Base-by-base conservation (phyloP, 1,140 invertebrate species). In the Tetramorium simillimum region DNA sequence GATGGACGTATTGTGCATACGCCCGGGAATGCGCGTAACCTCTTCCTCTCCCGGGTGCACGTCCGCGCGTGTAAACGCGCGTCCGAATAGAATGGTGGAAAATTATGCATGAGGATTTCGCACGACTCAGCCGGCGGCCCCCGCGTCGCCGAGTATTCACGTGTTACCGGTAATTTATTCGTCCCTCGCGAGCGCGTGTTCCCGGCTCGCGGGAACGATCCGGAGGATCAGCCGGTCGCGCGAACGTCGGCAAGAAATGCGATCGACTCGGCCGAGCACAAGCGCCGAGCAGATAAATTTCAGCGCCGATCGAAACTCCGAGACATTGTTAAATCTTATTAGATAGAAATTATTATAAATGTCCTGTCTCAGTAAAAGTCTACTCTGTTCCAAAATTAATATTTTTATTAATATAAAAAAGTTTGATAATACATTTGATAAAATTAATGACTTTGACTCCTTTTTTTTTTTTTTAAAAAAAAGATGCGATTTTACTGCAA, bases 71-170 rank as follows among this genome's bases (percentile, higher is more conserved):
- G 65, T 86, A 67, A 78, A 86, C 73, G 82, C 86, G 65, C 65
- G 63, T 84, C 53, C 80, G 80, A 84, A 84, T 73, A 75, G 67
- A 56, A 73, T 33, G 40, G 67, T n/a, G 69, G 82, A 85, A 85
- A 85, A 85, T 85, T 85, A 85, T 85, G 80, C 80, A 84, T 84
- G 80, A 84, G 80, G 80, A 84, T 84, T 84, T 84, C 80, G 40
- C 69, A 56, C 69, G 69, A 73, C 80, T 60, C 80, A 28, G 70
- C 21, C 56, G 43, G n/a, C 28, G 16, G 40, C 33, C 37, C 21
- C 56, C 9, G 65, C 56, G 43, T 43, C 67, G 49, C 24, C 80
- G 80, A 62, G 80, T 60, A 73, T 73, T 84, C 80, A 73, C 69
- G 80, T 73, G 53, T 84, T 70, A 56, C 53, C 69, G 40, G 18